Evolutionary conservation across 2,888 invertebrate species (phyloP), one percentile per base, ranked within the genome.

Genomic region (Diaphora mendica): DNA sequence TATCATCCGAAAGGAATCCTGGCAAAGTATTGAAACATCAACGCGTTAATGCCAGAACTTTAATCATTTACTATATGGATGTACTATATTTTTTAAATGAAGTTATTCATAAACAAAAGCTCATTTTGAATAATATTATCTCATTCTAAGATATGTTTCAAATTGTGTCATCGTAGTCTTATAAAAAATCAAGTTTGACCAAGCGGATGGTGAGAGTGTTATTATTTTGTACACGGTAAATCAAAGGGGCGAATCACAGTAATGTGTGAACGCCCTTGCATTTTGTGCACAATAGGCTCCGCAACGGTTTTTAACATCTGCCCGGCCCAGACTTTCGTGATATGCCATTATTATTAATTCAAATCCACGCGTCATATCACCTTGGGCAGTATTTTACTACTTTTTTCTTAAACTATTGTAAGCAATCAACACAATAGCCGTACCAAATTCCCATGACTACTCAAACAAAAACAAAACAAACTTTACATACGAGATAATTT

Each of bases 291-390:
- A 95, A 95, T 92, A 88, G 94, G 89, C 83, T 90, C 89, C 90
- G 92, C 95, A 95, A 95, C 95, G 95, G 95, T 92, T 94, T 93
- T 91, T 86, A 92, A 93, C 95, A 95, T 95, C 95, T 95, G 95
- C 95, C 86, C 79, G 84, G 74, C 79, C 70, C 76, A 84, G 74
- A 78, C 77, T 82, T 69, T 84, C 85, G 87, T 87, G 83, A 89
- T 88, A 88, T 86, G 84, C 86, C 83, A 88, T 90, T 91, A 88
- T 86, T 89, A 88, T 80, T 87, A 83, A 79, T 78, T 79, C 79
- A 73, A 82, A 82, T 77, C 72, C 77, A 84, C 81, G 74, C 78
- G 79, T 76, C 78, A 72, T 74, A 75, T 66, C 78, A 74, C 81
- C 85, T 85, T 82, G 82, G 79, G 73, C 69, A 78, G 55, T 76